Base-by-base conservation (phyloP, 2,888 invertebrate genomes). In the Deroplatys truncata region DNA sequence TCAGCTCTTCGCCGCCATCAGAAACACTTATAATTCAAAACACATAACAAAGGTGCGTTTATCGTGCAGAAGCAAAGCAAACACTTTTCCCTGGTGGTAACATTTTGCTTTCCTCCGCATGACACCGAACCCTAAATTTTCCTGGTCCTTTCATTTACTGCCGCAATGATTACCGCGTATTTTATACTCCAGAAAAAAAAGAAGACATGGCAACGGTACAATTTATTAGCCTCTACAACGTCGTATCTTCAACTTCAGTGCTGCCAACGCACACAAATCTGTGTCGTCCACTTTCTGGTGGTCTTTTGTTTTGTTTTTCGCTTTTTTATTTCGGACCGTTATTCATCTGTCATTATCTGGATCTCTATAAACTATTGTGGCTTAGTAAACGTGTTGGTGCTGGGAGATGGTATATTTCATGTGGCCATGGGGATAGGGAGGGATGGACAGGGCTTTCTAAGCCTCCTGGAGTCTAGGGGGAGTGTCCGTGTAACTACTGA, bases 351-450 rank as follows among this genome's bases (percentile, higher is more conserved):
- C 86, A 86, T 87, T 87, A 83, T 72, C 87, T 87, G 87, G 87
- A 87, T 87, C 87, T 83, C 82, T 87, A 87, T 87, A 87, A 87
- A 87, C 83, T 82, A 87, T 87, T 43, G 35, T n/a, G 87, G 87
- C 87, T 87, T 87, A 87, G 72, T 13, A 72, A 72, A 72, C 56
- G 56, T 16, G 56, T 72, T 43, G 43, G 43, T 43, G 43, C 13
- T 43, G 43, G 43, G 43, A 43, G 25, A 72, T 16, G 56, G 56
- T 25, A 72, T 72, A 72, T 72, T 72, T 72, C 56, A 72, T 72
- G 56, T 72, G 56, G 56, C 56, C 56, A 25, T 25, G 56, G 25
- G 25, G 56, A 25, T 25, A 25, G 25, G 7, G 20, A 25, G 56
- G 56, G 25, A 72, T 25, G 56, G 56, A 72, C 20, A 72, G 56